A percentile compares a stretch with the other conserved stretches of the same genome.
These are phyloP conservation scores for Tipula vernalis DNA, from an alignment of 2,888 invertebrate species.

Conservation along the genomic window DNA sequence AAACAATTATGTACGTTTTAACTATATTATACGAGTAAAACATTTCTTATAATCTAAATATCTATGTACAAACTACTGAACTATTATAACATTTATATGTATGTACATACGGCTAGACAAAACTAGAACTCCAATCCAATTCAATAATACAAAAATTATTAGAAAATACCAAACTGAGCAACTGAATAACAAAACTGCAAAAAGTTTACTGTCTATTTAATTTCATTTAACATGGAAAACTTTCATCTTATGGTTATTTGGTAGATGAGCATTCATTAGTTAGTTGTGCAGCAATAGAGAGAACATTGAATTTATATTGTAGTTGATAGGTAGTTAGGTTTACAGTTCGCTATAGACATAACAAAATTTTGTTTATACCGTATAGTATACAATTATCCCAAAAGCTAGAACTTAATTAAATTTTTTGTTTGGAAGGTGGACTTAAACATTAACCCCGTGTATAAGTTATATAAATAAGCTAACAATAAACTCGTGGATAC, in stretches of 20 bases:
- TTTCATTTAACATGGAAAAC: neutral
- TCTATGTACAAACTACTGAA: neutral
- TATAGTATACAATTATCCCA: too few relatives aligned
- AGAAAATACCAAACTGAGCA: neutral
- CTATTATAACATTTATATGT: neutral
- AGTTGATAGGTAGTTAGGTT: too few relatives aligned
- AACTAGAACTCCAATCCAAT: neutral
- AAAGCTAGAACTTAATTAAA: too few relatives aligned
- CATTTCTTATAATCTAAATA: neutral
- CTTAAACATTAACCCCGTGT: too few relatives aligned
- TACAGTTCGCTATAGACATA: too few relatives aligned
- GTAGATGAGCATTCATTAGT: neutral
- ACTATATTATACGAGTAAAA: neutral
- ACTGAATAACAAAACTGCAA: neutral
- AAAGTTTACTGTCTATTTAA: neutral
- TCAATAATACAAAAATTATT: neutral
- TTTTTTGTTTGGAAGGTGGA: too few relatives aligned
- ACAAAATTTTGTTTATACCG: too few relatives aligned
- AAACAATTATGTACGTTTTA: neutral
- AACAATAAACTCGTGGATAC: too few relatives aligned
- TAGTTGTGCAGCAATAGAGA: neutral
- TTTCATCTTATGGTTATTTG: neutral
- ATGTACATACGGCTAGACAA: neutral
- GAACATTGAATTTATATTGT: neutral
- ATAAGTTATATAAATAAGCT: too few relatives aligned